Percentiles rank a stretch among this genome's conserved stretches.
These are phyloP conservation scores for Hycleus cichorii DNA, from an alignment of 1,140 invertebrate genomes.

Conservation along the genomic window DNA sequence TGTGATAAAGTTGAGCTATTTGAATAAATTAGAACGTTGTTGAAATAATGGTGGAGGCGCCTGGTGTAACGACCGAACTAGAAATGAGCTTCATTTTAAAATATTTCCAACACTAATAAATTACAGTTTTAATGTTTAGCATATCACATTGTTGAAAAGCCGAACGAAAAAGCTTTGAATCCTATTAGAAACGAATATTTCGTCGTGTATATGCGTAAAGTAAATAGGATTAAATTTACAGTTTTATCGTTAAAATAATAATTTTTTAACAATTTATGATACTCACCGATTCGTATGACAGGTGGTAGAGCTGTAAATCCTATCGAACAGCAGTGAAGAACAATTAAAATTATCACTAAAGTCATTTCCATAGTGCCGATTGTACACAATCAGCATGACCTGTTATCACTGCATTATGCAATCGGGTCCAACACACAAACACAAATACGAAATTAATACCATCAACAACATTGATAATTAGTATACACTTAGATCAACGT, in stretches of 20 bases:
- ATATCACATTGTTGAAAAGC: background rate
- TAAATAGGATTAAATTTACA: background rate
- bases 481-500: constrained; percentile 19
- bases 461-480: constrained; percentile 16
- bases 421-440: constrained; percentile 5
- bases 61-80: too few relatives aligned
- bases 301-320: constrained; percentile 49
- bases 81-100: too few relatives aligned
- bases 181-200: background rate
- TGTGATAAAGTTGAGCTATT: too few relatives aligned
- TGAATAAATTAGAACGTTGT: too few relatives aligned
- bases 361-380: constrained; percentile 9
- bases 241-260: background rate
- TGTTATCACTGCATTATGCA: constrained; percentile 6
- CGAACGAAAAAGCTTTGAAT: background rate
- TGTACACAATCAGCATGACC: constrained; percentile 13
- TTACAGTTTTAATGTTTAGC: background rate
- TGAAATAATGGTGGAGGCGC: too few relatives aligned
- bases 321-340: constrained; percentile 34
- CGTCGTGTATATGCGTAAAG: background rate
- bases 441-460: constrained; percentile 15
- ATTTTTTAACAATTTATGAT: background rate
- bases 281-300: constrained; percentile 60
- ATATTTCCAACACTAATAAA: too few relatives aligned
- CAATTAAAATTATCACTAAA: constrained; percentile 13